Conservation (phyloP, 30 jellyfish, hydroid and myxozoan genomes). For the Nemopilema nomurai region DNA sequence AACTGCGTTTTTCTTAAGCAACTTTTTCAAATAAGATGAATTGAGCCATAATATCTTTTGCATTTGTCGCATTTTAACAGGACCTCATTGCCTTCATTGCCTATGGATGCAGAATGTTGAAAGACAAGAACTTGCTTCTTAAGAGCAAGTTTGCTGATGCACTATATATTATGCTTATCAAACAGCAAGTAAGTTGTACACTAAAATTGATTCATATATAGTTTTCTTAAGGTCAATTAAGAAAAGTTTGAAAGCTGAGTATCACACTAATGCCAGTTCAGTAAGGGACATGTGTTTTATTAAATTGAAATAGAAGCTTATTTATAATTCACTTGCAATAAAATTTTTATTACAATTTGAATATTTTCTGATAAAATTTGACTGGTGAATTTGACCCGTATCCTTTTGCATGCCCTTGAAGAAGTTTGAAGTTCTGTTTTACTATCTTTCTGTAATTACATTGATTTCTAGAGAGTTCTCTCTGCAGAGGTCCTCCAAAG, state of each 20-base stretch:
- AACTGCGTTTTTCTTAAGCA: neutral
- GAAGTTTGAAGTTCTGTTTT: no score
- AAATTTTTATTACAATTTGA: no score
- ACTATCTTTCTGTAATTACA: no score
- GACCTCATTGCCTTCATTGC: slow-evolving; percentile 53
- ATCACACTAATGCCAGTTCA: no score
- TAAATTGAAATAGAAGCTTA: no score
- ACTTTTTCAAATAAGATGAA: neutral
- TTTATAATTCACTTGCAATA: no score
- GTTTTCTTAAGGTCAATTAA: neutral
- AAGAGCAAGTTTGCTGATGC: slow-evolving; percentile 84
- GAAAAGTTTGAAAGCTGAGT: no score
- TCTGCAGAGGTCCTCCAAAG: slow-evolving; percentile 25
- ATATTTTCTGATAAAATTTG: no score
- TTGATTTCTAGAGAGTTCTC: slow-evolving; percentile 24
- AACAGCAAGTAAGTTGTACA: slow-evolving; percentile 41
- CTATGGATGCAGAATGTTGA: slow-evolving; percentile 76
- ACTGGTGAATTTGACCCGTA: no score
- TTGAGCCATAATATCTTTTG: neutral
- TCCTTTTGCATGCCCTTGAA: no score
- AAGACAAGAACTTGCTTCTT: slow-evolving; percentile 45
- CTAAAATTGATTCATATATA: neutral
- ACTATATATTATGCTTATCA: slow-evolving; percentile 57
- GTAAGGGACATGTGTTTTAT: neutral
- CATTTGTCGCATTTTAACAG: slow-evolving; percentile 42